Percentiles rank a stretch among this genome's conserved stretches.
These are phyloP conservation scores for Tragelaphus scriptus DNA, from an alignment of 2,113 vertebrate species.

Conservation along the genomic window DNA sequence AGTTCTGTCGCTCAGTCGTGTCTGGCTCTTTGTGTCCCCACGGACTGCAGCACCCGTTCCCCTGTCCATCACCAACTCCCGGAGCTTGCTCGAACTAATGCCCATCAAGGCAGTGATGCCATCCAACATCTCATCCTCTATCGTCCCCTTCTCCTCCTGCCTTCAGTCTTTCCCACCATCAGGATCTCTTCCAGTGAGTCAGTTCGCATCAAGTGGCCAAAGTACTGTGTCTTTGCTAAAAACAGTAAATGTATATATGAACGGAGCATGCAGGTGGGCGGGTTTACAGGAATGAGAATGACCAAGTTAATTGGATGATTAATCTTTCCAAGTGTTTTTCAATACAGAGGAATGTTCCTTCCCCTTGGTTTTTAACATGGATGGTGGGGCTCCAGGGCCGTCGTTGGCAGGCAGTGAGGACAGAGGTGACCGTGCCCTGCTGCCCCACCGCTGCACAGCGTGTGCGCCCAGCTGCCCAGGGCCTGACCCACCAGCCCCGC, in stretches of 20 bases:
- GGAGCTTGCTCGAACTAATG: not conserved
- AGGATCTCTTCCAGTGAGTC: not conserved
- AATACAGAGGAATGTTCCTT: not conserved
- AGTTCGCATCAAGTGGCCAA: not conserved
- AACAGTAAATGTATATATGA: not conserved
- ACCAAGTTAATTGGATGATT: not conserved
- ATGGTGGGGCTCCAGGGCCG: not conserved
- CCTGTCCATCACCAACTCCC: not conserved
- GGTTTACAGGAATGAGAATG: not conserved
- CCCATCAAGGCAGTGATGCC: not conserved
- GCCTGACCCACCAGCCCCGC: not conserved
- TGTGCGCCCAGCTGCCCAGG: not conserved
- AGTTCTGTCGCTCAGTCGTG: not conserved
- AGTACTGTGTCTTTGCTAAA: not conserved
- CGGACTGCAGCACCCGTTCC: rapidly evolving
- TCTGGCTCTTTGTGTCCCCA: not conserved
- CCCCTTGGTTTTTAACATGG: rapidly evolving
- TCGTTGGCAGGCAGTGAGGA: not conserved
- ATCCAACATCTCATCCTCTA: not conserved
- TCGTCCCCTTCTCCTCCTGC: not conserved
- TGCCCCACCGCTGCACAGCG: rapidly evolving
- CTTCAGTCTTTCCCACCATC: not conserved
- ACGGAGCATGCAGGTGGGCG: not conserved
- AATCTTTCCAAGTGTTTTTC: not conserved
- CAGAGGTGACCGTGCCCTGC: rapidly evolving